A percentile compares a stretch with the other conserved stretches of the same genome.
Conservation (phyloP, 2,113 vertebrate species). For the Ursus arctos region DNA sequence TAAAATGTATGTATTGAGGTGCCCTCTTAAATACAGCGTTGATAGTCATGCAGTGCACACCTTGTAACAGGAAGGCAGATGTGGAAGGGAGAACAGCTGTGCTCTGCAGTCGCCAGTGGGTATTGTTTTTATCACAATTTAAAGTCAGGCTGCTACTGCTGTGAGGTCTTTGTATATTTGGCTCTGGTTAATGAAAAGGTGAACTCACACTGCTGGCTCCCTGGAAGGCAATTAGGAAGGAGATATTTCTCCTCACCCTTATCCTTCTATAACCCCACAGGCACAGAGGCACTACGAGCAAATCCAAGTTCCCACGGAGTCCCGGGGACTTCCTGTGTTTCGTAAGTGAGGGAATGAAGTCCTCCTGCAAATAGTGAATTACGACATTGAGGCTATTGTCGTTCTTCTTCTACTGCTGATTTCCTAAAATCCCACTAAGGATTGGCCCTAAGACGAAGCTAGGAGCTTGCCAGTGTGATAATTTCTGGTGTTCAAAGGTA, state of each 20-base stretch:
- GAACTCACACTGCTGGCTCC: background rate
- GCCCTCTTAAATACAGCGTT: conserved; percentile 50
- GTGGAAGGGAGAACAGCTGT: background rate
- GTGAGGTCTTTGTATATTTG: conserved; percentile 38
- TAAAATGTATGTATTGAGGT: conserved; percentile 64
- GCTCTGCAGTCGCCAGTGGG: background rate
- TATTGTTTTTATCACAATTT: conserved; percentile 58
- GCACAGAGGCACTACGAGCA: background rate
- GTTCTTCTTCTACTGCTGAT: background rate
- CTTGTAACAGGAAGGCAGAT: conserved; percentile 16
- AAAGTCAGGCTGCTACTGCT: background rate
- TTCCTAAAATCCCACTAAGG: background rate
- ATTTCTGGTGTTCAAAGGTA: background rate
- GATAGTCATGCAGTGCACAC: background rate
- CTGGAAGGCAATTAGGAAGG: background rate
- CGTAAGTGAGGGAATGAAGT: background rate
- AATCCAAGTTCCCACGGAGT: background rate
- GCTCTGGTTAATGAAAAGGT: conserved; percentile 42
- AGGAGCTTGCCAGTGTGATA: background rate
- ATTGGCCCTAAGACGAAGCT: background rate
- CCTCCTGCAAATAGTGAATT: background rate
- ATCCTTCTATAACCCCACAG: background rate
- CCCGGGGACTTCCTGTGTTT: background rate
- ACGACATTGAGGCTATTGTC: background rate
- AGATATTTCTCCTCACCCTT: background rate